These are phyloP conservation scores for Rhingia rostrata DNA, from an alignment of 2,888 invertebrate genomes.

Conservation along the genomic window DNA sequence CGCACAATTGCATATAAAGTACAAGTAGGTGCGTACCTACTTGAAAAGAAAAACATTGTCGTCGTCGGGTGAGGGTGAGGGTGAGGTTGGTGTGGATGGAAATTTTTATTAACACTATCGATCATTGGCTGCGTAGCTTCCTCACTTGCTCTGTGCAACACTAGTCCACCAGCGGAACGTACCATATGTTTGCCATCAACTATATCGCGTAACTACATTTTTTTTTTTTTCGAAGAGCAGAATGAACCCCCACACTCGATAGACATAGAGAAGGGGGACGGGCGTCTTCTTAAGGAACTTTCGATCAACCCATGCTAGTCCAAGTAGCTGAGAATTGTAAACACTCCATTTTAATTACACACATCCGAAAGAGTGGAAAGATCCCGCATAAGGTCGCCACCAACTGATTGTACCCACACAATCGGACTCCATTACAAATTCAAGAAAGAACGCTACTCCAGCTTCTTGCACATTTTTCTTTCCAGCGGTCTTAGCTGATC, in stretches of 20 bases:
- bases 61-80: conserved; percentile 3
- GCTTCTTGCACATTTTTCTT: background rate
- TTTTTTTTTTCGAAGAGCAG: background rate
- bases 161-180: conserved; percentile 35
- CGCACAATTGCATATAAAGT: conserved; percentile 36
- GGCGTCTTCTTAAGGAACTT: background rate
- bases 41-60: conserved; percentile 21
- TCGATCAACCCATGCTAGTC: background rate
- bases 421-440: conserved; percentile 21
- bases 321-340: conserved; percentile 36
- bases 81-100: conserved; percentile 11
- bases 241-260: conserved; percentile 39
- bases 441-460: conserved; percentile 33
- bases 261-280: background rate
- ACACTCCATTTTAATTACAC: conserved; percentile 58
- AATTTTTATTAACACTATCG: conserved; percentile 60
- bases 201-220: background rate
- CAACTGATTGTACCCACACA: conserved; percentile 50
- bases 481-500: conserved; percentile 40
- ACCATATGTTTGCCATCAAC: conserved; percentile 59
- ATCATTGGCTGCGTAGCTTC: conserved; percentile 38
- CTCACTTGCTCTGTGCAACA: conserved; percentile 35
- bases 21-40: conserved; percentile 21
- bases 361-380: conserved; percentile 21
- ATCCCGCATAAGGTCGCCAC: conserved; percentile 9